Conservation (phyloP, 2,888 invertebrate species). For the Polylopha cassiicola region DNA sequence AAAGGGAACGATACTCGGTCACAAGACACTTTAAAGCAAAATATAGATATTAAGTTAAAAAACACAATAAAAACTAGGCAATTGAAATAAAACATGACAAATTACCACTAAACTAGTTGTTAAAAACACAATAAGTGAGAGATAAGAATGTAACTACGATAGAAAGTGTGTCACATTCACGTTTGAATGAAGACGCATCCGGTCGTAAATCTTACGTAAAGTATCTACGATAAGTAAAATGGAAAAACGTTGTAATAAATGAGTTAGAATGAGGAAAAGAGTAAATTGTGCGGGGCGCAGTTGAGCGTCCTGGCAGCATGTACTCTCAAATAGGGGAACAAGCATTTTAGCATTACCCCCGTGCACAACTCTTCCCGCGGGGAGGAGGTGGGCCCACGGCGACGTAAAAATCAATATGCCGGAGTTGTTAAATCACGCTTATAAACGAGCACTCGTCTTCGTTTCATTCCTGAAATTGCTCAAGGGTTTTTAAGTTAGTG, state of each 20-base stretch:
- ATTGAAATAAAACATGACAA: slow-evolving; percentile 52
- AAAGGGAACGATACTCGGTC: too few relatives aligned
- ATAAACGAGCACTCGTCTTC: slow-evolving; percentile 79
- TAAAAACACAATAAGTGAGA: slow-evolving; percentile 55
- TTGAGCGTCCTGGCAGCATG: slow-evolving; percentile 72
- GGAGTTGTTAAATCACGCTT: slow-evolving; percentile 87
- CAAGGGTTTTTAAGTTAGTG: slow-evolving; percentile 52
- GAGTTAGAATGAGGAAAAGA: slow-evolving; percentile 20
- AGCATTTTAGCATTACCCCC: slow-evolving; percentile 79
- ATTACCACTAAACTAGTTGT: slow-evolving; percentile 50
- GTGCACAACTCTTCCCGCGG: slow-evolving; percentile 77
- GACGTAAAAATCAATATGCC: slow-evolving; percentile 81
- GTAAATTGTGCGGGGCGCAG: slow-evolving; percentile 31
- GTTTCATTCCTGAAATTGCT: slow-evolving; percentile 73
- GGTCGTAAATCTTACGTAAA: slow-evolving; percentile 68
- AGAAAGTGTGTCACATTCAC: slow-evolving; percentile 72
- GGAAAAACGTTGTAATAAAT: slow-evolving; percentile 37
- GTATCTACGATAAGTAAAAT: slow-evolving; percentile 56
- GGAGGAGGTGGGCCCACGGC: slow-evolving; percentile 74
- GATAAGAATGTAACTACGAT: slow-evolving; percentile 56
- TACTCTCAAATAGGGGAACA: slow-evolving; percentile 79
- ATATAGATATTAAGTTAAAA: slow-evolving; percentile 3
- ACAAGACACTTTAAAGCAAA: too few relatives aligned
- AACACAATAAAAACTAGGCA: slow-evolving; percentile 39
- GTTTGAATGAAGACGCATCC: slow-evolving; percentile 69